Base-by-base conservation (phyloP, 92 coral and sea anemone genomes). In the Phenganax marumi region DNA sequence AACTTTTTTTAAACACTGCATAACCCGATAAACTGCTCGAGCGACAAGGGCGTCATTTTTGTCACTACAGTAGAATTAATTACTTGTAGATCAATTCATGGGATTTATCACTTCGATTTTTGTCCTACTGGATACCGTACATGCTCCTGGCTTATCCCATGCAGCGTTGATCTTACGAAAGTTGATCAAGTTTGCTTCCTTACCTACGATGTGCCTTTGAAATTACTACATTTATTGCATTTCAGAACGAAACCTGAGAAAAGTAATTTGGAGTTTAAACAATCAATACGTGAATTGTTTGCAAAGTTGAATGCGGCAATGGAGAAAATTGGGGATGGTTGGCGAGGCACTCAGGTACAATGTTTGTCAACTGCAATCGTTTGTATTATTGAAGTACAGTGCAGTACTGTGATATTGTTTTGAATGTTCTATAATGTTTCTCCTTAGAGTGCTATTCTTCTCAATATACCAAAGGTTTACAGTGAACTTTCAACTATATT, bases 381-480 rank as follows among this genome's bases (percentile, higher is more conserved):
- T 1, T 62, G 68, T 12, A 62, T 21, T 8, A 8, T 19, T 10
- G 66, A 60, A 19, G 8, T 16, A 4, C 3, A 70, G 14, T 16
- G 17, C 3, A 70, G 14, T 24, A n/a, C n/a, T 14, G 51, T 8
- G 21, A 46, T 39, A 50, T 51, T 22, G 24, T 8, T n/a, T 33
- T 70, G 12, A 17, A 10, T 12, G 7, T 46, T 12, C 64, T 49
- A 52, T 19, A n/a, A 23, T 73, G 69, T n/a, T 22, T 43, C 1
- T 65, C 77, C 51, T 33, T 84, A 92, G 97, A 79, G 80, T 46
- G 87, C 87, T 60, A 90, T 93, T 50, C 62, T 95, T 80, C 87
- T 70, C 68, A 84, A 91, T 79, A 86, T 95, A 83, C 89, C 95
- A 72, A 88, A 89, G 10, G 93, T 95, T 73, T 95, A 92, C 73